phyloP scores from a whole-genome alignment of 2,888 invertebrate species.

The Gnatocerus cornutus region DNA sequence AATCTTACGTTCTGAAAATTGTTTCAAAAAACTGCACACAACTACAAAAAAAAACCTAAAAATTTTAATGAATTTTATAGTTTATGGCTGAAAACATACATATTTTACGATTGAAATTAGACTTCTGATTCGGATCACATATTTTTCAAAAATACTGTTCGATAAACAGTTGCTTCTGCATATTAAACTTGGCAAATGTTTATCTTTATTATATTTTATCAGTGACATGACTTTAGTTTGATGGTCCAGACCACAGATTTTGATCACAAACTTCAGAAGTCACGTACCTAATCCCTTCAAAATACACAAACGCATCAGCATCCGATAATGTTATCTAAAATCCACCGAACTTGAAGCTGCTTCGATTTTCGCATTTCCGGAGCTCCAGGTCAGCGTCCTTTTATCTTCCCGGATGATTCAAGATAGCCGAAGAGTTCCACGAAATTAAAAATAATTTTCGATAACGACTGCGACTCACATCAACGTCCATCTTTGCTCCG shows the following conservation, averaged over 20 bases:
- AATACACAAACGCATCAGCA: slow-evolving; percentile 1
- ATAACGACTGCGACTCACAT: neutral
- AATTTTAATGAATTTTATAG: no score
- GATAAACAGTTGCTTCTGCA: no score
- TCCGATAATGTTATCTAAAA: slow-evolving; percentile 2
- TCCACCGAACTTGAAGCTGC: neutral
- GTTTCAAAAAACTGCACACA: no score
- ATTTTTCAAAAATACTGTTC: no score
- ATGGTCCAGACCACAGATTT: neutral
- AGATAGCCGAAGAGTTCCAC: neutral
- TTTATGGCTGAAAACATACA: no score
- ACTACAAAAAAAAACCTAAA: no score
- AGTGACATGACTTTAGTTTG: no score
- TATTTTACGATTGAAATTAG: no score
- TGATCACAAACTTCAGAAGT: neutral
- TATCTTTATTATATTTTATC: no score
- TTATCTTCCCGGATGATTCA: neutral
- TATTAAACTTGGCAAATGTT: no score
- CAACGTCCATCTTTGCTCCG: neutral
- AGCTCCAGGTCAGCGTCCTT: neutral
- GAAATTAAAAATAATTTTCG: slow-evolving; percentile 10
- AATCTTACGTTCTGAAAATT: no score
- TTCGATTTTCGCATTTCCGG: slow-evolving; percentile 2
- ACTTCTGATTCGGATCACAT: no score
- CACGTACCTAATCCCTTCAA: neutral